phyloP scores from a whole-genome alignment of 2,113 vertebrate genomes.

The Tachysurus fulvidraco region DNA sequence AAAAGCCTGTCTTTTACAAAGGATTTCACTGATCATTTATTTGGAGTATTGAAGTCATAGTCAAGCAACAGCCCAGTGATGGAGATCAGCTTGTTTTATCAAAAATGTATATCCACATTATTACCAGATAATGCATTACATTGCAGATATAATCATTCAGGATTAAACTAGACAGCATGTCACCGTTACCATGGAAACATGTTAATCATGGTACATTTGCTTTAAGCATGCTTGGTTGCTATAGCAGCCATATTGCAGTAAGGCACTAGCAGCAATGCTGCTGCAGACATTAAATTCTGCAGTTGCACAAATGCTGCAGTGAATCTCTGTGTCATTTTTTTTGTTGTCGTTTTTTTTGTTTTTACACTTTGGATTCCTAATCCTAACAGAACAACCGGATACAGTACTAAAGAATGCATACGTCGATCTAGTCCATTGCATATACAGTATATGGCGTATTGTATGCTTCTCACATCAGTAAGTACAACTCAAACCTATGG shows the following conservation, averaged over 20 bases:
- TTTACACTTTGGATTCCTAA: neutral
- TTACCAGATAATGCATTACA: neutral
- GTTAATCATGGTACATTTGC: neutral
- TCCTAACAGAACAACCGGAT: slow-evolving; percentile 8
- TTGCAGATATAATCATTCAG: neutral
- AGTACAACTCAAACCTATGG: neutral
- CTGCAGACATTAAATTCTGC: slow-evolving; percentile 19
- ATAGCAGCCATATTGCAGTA: slow-evolving; percentile 4
- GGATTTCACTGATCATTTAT: neutral
- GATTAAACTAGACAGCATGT: neutral
- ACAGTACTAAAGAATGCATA: slow-evolving; percentile 1
- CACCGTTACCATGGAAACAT: neutral
- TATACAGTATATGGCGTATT: neutral
- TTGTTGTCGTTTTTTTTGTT: neutral
- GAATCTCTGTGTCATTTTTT: neutral
- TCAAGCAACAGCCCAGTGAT: neutral
- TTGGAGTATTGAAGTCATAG: slow-evolving; percentile 28
- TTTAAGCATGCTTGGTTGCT: slow-evolving; percentile 26
- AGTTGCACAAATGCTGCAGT: slow-evolving; percentile 39
- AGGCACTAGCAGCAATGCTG: slow-evolving; percentile 14
- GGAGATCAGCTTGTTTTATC: neutral
- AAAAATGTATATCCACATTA: neutral
- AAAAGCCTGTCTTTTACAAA: neutral
- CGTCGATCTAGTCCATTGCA: neutral
- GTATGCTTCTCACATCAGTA: neutral